Base-by-base conservation (phyloP, 2,113 vertebrate species). In the Malurus alboscapulatus region DNA sequence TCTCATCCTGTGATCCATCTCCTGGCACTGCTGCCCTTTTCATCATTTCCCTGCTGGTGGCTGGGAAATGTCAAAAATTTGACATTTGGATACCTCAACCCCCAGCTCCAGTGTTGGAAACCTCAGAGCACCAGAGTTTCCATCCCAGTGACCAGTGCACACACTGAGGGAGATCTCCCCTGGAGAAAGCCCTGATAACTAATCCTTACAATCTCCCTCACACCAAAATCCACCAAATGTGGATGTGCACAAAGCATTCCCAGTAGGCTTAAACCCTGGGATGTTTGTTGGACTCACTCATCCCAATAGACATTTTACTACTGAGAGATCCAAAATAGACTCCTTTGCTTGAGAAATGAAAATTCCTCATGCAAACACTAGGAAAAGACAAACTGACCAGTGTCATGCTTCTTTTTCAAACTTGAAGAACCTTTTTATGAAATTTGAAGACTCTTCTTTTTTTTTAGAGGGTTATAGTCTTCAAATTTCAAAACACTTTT, bases 1-100 rank as follows among this genome's bases (percentile, higher is more conserved):
- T 72, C 21, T 65, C 9, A 4, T 1, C 0, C 17, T 54, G 40
- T 16, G 53, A 47, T 29, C 34, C 2, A 0, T 38, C 57, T 61
- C 44, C 14, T 40, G 40, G 34, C 6, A 7, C 40, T 7, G 0
- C 40, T 73, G 59, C 7, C 11, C 40, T 72, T 76, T 51, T 16
- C 29, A 58, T 5, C 0, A 1, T 53, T 87, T 66, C 47, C 38
- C 26, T 61, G 36, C 18, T 63, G 34, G 40, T 1, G 5, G 18
- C 9, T 80, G 38, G 38, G 38, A 38, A 38, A 38, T 38, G 38
- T 38, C 38, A 38, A 38, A 61, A 40, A 27, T 32, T 5, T 30
- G 17, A 12, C 25, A 7, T 25, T 61, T 4, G 3, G 24, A 8
- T 36, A 12, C 8, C 5, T 30, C 34, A 59, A 8, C 0, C 10